Percentiles rank a stretch among this genome's conserved stretches.
These are phyloP conservation scores for Chalcosyrphus nemorum DNA, from an alignment of 2,888 invertebrate genomes.

Conservation along the genomic window DNA sequence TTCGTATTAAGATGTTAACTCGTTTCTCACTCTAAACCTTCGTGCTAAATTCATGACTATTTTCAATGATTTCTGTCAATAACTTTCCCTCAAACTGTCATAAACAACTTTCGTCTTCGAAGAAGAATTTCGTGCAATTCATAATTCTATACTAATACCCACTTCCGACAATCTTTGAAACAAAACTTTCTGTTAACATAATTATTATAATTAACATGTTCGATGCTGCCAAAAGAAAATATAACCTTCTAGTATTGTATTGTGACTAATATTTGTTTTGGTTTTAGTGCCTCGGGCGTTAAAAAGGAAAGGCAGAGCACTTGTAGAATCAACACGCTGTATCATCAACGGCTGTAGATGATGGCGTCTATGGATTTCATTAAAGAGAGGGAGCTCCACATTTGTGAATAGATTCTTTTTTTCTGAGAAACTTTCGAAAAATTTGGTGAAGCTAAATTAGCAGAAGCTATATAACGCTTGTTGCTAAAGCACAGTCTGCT, in stretches of 20 bases:
- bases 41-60: too few species aligned
- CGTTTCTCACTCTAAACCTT: background rate
- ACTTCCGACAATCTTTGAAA: background rate
- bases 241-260: background rate
- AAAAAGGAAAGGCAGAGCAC: too few species aligned
- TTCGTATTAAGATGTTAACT: background rate
- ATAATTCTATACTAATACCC: background rate
- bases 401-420: too few species aligned
- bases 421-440: too few species aligned
- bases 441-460: too few species aligned
- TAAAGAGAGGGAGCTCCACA: too few species aligned
- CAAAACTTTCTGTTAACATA: background rate
- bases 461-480: too few species aligned
- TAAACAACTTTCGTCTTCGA: conserved; percentile 6
- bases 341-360: too few species aligned
- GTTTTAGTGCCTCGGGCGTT: too few species aligned
- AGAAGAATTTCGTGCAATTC: background rate
- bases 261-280: background rate
- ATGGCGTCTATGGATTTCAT: too few species aligned
- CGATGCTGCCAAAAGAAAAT: background rate
- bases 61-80: background rate
- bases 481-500: too few species aligned
- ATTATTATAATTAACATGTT: background rate
- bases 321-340: too few species aligned
- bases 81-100: conserved; percentile 1